phyloP scores from a whole-genome alignment of 2,113 vertebrate species.

The Reinhardtius hippoglossoides region DNA sequence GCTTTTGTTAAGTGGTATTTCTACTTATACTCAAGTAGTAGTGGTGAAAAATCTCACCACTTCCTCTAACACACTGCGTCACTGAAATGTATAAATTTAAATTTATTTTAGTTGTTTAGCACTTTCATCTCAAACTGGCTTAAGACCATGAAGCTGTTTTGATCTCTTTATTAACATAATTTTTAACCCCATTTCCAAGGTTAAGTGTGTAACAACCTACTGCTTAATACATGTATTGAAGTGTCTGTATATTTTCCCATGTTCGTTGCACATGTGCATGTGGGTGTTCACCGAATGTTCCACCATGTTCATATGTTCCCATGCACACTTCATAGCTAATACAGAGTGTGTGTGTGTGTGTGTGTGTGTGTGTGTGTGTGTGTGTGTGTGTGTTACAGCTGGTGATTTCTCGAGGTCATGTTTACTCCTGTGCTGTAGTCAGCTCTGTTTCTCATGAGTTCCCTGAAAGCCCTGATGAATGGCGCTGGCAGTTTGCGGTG shows the following conservation, averaged over 20 bases:
- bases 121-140: no score
- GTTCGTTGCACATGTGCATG: not conserved
- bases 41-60: no score
- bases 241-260: conserved; percentile 5
- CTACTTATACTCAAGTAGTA: no score
- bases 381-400: conserved; percentile 16
- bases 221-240: no score
- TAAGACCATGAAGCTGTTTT: not conserved
- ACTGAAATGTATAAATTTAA: no score
- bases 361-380: conserved; percentile 3
- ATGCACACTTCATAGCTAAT: conserved; percentile 11
- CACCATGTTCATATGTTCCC: conserved; percentile 12
- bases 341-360: conserved; percentile 15
- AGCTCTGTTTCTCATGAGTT: conserved; percentile 61
- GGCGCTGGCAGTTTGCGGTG: conserved; percentile 50
- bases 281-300: conserved; percentile 14
- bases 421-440: conserved; percentile 31
- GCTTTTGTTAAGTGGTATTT: no score
- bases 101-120: no score
- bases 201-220: no score
- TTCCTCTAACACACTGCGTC: no score
- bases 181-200: not conserved
- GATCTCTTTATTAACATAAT: not conserved
- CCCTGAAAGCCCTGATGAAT: conserved; percentile 60
- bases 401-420: conserved; percentile 45